Evolutionary conservation across 2,797 vertebrate species (phyloP).

Genomic region (Sphenodon punctatus): DNA sequence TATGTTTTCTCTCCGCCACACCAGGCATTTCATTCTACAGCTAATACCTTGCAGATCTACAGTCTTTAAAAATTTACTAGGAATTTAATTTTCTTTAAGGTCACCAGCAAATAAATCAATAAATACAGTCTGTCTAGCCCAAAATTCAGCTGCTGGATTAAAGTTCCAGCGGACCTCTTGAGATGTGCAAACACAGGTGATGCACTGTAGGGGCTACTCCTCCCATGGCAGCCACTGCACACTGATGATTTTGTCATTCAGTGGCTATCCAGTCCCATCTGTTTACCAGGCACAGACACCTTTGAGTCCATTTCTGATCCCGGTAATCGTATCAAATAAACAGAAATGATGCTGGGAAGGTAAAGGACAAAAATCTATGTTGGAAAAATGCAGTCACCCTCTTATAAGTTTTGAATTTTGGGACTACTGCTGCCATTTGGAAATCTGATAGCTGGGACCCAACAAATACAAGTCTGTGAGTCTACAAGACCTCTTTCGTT

Average conservation of each 20-base stretch:
- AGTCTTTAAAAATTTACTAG: not conserved
- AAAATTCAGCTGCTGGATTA: not conserved
- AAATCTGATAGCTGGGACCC: too few species aligned
- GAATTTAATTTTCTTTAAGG: not conserved
- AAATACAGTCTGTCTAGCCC: not conserved
- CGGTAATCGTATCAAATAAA: not conserved
- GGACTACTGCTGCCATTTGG: too few species aligned
- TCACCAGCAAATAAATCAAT: not conserved
- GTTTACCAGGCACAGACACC: not conserved
- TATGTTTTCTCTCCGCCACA: not conserved
- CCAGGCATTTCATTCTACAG: not conserved
- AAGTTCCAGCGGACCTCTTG: fast-evolving
- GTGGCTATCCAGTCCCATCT: not conserved
- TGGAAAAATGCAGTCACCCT: not conserved
- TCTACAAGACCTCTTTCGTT: too few species aligned
- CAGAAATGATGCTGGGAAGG: not conserved
- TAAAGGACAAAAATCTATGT: not conserved
- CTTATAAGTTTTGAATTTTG: too few species aligned
- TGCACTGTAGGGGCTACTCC: not conserved
- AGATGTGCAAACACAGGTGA: not conserved
- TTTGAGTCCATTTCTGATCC: not conserved
- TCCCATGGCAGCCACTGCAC: not conserved
- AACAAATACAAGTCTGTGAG: too few species aligned
- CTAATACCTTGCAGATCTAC: not conserved
- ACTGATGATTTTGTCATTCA: not conserved